Evolutionary conservation across 2,113 vertebrate species (phyloP).

Genomic region (Notiomystis cincta): DNA sequence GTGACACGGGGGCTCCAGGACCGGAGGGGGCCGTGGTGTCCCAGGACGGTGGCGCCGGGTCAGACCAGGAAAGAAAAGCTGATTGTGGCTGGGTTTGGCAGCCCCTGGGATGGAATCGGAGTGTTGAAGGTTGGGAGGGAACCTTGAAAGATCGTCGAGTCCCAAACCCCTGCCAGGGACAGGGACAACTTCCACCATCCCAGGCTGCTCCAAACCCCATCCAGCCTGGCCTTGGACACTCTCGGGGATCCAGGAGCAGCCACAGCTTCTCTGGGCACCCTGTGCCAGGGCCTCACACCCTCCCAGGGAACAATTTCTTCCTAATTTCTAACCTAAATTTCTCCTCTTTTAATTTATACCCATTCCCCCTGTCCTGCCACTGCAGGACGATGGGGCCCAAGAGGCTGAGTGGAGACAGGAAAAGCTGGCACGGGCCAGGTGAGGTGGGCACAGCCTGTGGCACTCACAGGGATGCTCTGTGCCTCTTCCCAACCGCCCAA

Average conservation of each 20-base stretch:
- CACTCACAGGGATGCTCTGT: not conserved
- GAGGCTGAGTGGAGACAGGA: not conserved
- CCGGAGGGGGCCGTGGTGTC: rapidly evolving
- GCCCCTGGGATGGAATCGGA: rapidly evolving
- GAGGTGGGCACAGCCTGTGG: rapidly evolving
- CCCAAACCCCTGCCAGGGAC: not conserved
- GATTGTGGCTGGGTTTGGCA: not conserved
- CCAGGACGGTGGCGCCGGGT: rapidly evolving
- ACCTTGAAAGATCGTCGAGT: too few species aligned
- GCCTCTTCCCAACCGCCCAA: rapidly evolving
- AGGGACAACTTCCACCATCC: rapidly evolving
- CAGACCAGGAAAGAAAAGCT: rapidly evolving
- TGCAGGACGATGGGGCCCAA: not conserved
- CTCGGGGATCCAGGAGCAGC: not conserved
- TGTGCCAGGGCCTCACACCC: not conserved
- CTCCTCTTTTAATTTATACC: not conserved
- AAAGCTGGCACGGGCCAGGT: rapidly evolving
- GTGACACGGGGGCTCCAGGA: rapidly evolving
- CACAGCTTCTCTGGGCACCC: not conserved
- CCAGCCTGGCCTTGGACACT: rapidly evolving
- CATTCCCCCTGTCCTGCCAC: not conserved
- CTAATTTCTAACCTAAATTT: too few species aligned
- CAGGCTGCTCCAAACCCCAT: rapidly evolving
- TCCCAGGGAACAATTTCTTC: rapidly evolving
- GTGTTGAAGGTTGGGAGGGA: not conserved